phyloP scores from a whole-genome alignment of 2,113 vertebrate species.

The Morone chrysops region DNA sequence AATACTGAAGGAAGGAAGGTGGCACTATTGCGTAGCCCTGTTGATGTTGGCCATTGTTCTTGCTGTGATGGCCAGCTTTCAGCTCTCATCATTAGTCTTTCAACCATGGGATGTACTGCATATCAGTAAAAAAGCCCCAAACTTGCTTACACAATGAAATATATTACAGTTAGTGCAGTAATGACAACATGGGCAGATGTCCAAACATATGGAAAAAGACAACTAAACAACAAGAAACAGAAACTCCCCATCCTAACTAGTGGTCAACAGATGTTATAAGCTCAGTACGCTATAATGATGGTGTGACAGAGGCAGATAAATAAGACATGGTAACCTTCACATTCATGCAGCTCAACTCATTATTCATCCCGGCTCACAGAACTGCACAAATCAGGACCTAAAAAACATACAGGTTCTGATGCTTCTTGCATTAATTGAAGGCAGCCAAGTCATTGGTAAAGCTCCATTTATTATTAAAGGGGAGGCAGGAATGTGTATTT shows the following conservation, averaged over 20 bases:
- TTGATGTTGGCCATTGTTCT: slow-evolving; percentile 29
- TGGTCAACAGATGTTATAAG: slow-evolving; percentile 13
- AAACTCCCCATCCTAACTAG: neutral
- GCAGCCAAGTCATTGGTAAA: neutral
- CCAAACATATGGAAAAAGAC: slow-evolving; percentile 37
- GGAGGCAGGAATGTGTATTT: neutral
- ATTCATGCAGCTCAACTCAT: neutral
- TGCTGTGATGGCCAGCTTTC: neutral
- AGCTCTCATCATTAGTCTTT: slow-evolving; percentile 31
- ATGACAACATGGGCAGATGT: slow-evolving; percentile 7
- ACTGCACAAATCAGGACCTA: slow-evolving; percentile 1
- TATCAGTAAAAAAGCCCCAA: slow-evolving; percentile 8
- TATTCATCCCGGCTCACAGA: neutral
- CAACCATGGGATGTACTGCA: neutral
- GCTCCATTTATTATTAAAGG: neutral
- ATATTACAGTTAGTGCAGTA: slow-evolving; percentile 3
- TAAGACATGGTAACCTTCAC: neutral
- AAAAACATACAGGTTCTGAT: neutral
- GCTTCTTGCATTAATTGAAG: neutral
- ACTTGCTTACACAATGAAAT: slow-evolving; percentile 1
- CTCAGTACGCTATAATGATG: slow-evolving; percentile 3
- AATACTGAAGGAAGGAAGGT: slow-evolving; percentile 33
- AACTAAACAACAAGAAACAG: neutral
- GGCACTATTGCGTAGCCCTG: neutral
- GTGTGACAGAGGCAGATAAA: neutral